Base-by-base conservation (phyloP, 2,888 invertebrate species). In the Polyommatus icarus region DNA sequence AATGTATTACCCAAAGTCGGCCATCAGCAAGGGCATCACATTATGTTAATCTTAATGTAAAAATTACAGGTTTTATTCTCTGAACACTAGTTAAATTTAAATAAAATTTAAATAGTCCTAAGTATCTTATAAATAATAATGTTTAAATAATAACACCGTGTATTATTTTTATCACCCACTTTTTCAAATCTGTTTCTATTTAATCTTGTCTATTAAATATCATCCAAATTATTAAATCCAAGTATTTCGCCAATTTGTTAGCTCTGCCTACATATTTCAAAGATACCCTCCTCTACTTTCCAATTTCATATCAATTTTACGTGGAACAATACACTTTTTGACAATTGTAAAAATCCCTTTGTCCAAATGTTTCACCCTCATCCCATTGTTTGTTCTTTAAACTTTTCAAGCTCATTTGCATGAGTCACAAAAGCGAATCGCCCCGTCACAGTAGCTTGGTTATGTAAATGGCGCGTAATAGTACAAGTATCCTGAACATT, bases 381-480 rank as follows among this genome's bases (percentile, higher is more conserved):
- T 72, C 32, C 50, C 71, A 50, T 75, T 76, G 71, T 77, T 71
- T 75, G 75, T 76, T 78, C 73, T 76, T 76, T 59, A 61, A 77
- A 67, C 71, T 50, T 75, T 71, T 78, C 57, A 46, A 50, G 46
- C 71, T 77, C 67, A 77, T 81, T 81, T 80, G 80, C 80, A 81
- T 80, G 80, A 79, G 32, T 78, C 76, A 80, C 80, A 83, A 83
- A 81, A 80, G 79, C 80, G 79, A 82, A 81, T 81, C 79, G 79
- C 79, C 80, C 77, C 80, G 79, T 81, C 82, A 85, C 84, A 84
- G 83, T 83, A 83, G 84, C 83, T 84, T 83, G 84, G 81, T 84
- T 84, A 86, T 84, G 87, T 86, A 88, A 88, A 88, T 86, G 85
- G 86, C 85, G 84, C 85, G 85, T 86, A 85, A 86, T 85, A 83